These are phyloP conservation scores for Sanderia malayensis DNA, from an alignment of 30 jellyfish, hydroid and myxozoan genomes.

Conservation along the genomic window DNA sequence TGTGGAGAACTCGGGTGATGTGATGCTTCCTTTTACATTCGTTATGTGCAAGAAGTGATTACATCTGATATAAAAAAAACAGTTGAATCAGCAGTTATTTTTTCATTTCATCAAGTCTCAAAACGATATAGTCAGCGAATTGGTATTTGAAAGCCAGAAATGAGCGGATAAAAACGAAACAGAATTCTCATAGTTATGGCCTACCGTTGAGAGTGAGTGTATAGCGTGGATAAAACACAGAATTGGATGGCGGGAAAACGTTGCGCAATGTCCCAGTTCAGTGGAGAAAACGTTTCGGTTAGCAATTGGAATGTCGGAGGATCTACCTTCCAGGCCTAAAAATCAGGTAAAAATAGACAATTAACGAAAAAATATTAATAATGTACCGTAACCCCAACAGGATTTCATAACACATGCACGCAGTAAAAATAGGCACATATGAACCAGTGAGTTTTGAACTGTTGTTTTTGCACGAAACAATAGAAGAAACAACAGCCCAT, in stretches of 20 bases:
- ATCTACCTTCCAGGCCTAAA: constrained; percentile 91
- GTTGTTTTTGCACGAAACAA: no score
- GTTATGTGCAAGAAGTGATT: constrained; percentile 52
- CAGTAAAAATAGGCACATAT: no score
- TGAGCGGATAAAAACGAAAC: not conserved
- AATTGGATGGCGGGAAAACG: constrained; percentile 82
- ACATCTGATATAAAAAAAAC: constrained; percentile 32
- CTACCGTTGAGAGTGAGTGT: constrained; percentile 81
- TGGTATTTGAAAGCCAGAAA: no score
- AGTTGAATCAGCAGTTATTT: no score
- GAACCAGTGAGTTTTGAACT: no score
- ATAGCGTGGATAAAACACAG: constrained; percentile 63
- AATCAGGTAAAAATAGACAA: not conserved
- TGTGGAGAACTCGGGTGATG: constrained; percentile 32
- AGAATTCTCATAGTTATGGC: no score
- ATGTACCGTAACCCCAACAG: no score
- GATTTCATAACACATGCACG: no score
- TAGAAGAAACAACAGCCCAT: no score
- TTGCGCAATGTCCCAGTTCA: constrained; percentile 45
- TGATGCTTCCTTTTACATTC: constrained; percentile 23
- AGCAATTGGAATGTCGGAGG: constrained; percentile 73
- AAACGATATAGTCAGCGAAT: no score
- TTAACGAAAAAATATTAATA: no score
- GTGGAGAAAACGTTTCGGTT: constrained; percentile 61
- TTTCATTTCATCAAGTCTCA: no score